Evolutionary conservation across 1,140 invertebrate species (phyloP).

Genomic region (Plectus sambesii): DNA sequence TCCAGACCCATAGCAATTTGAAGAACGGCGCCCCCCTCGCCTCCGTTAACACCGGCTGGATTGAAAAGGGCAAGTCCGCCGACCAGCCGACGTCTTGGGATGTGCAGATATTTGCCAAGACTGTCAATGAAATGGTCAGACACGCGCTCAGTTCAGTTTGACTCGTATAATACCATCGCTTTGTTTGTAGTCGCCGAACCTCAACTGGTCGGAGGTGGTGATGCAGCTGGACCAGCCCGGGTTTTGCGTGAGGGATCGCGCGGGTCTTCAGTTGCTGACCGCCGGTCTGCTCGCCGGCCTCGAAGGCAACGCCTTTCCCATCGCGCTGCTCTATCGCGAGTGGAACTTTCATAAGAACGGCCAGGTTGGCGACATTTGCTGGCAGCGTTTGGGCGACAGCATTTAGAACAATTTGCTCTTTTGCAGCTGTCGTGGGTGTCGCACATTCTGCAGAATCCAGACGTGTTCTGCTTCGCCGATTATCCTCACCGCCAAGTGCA

Average conservation of each 20-base stretch:
- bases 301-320: constrained; percentile 17
- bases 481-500: constrained; percentile 70
- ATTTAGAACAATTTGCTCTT: constrained; percentile 13
- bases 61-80: not conserved
- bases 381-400: constrained; percentile 8
- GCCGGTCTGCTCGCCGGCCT: constrained; percentile 10
- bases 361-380: constrained; percentile 10
- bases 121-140: constrained; percentile 51
- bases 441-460: constrained; percentile 67
- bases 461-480: constrained; percentile 86
- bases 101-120: constrained; percentile 26
- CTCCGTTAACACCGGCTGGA: constrained; percentile 1
- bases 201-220: constrained; percentile 84
- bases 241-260: constrained; percentile 73
- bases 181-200: constrained; percentile 42
- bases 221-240: constrained; percentile 75
- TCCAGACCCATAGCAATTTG: constrained; percentile 5
- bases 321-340: constrained; percentile 10
- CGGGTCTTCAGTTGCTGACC: constrained; percentile 56
- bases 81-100: constrained; percentile 9
- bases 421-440: constrained; percentile 67
- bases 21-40: constrained; percentile 11
- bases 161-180: not conserved
- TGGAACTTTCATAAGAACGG: constrained; percentile 3
- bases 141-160: constrained; percentile 3